Conservation (phyloP, 2,113 vertebrate genomes). For the Grantiella picta region DNA sequence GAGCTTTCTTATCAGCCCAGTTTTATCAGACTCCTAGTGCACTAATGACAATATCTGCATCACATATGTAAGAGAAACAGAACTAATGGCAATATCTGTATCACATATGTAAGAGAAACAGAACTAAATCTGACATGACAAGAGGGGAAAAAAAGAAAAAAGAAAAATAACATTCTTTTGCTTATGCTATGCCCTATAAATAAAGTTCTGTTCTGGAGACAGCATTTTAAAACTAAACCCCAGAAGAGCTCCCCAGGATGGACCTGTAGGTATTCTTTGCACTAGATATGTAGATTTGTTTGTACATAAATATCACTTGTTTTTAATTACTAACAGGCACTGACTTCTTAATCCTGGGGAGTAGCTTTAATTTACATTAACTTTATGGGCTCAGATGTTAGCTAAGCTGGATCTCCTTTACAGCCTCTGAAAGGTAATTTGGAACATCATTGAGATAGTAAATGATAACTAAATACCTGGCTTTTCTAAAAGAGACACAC, state of each 20-base stretch:
- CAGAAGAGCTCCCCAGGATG: neutral
- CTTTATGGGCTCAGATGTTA: neutral
- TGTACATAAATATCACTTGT: neutral
- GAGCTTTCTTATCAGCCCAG: neutral
- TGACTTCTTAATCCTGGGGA: neutral
- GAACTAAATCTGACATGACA: too few relatives aligned
- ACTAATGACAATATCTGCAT: neutral
- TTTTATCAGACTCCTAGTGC: neutral
- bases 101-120: too few relatives aligned
- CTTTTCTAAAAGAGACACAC: neutral
- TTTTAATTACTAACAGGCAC: neutral
- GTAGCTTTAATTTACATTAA: neutral
- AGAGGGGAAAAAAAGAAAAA: neutral
- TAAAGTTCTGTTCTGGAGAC: neutral
- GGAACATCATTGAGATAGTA: neutral
- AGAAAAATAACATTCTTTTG: neutral
- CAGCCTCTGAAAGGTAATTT: neutral
- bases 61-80: neutral
- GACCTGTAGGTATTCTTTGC: slow-evolving; percentile 6
- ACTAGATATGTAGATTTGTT: neutral
- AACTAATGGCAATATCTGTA: neutral
- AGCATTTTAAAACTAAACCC: slow-evolving; percentile 12
- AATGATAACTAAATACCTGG: neutral
- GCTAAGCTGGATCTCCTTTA: neutral
- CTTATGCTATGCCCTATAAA: slow-evolving; percentile 1